Conservation (phyloP, 2,888 invertebrate genomes). For the Zele albiditarsus region DNA sequence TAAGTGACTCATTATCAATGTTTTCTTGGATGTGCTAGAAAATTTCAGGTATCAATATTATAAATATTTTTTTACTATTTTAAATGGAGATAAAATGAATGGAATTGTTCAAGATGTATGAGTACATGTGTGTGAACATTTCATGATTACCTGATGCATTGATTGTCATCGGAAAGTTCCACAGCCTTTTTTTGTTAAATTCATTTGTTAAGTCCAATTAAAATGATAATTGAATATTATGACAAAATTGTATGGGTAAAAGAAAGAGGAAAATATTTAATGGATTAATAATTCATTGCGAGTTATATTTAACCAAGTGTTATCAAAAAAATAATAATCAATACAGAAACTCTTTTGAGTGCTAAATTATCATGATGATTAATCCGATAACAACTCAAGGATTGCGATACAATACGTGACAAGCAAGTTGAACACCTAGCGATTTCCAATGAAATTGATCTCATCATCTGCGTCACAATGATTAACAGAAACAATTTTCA, state of each 20-base stretch:
- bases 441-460: neutral
- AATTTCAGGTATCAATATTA: neutral
- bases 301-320: conserved; percentile 8
- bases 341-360: neutral
- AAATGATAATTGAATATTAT: too few relatives aligned
- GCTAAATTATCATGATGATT: neutral
- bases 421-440: neutral
- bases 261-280: neutral
- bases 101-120: neutral
- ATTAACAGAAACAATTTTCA: neutral
- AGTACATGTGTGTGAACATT: neutral
- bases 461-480: neutral
- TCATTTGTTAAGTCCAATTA: too few relatives aligned
- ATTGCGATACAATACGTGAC: neutral
- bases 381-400: neutral
- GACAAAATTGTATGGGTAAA: too few relatives aligned
- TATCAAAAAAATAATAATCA: neutral
- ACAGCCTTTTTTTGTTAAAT: too few relatives aligned
- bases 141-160: neutral
- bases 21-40: neutral
- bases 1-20: neutral
- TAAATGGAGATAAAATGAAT: neutral
- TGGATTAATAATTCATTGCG: neutral
- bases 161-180: too few relatives aligned
- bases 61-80: neutral